Evolutionary conservation across 2,888 invertebrate genomes (phyloP), one percentile per base, ranked within the genome.

Genomic region (Caenorhabditis plicata): DNA sequence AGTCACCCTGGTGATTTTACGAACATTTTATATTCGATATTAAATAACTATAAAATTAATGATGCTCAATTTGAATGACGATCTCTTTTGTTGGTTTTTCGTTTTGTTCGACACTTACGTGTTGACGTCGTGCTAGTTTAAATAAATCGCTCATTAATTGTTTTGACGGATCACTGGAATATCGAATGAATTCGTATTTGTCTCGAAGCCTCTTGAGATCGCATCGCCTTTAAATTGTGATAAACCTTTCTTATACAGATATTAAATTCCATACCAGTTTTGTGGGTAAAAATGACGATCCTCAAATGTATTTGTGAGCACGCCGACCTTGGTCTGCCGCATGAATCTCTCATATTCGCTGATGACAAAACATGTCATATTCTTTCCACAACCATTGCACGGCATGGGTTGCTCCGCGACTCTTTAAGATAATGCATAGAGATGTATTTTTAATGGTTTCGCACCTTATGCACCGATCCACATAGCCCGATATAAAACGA

Each of bases 231-330:
- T 41, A 71, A 64, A 20, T 17, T 45, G 11, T 32, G 9, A n/a
- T 36, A 25, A 27, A 15, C 19, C 19, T 8, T 22, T 47, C 31
- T 23, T n/a, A 35, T n/a, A 33, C 33, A 33, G 4, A 33, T 33
- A 15, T 33, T 9, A 5, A 15, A 33, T 4, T 15, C 13, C n/a
- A 8, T 43, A 76, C 77, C 77, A 77, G 49, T 69, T 74, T 52
- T 77, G 77, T 22, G 77, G 76, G 55, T 74, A 75, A 52, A 77
- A 77, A 52, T 70, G 72, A 15, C 67, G 54, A 60, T 76, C 74
- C 39, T 76, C 76, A 47, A 74, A 73, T 41, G 69, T 57, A 26
- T 62, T 54, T 29, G 46, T 40, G 32, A 71, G 48, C 20, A 52
- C 32, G 27, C 52, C 51, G 45, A 42, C 45, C 19, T 23, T 38